Evolutionary conservation across 2,797 vertebrate genomes (phyloP), one percentile per base, ranked within the genome.

Genomic region (Alectoris magna): DNA sequence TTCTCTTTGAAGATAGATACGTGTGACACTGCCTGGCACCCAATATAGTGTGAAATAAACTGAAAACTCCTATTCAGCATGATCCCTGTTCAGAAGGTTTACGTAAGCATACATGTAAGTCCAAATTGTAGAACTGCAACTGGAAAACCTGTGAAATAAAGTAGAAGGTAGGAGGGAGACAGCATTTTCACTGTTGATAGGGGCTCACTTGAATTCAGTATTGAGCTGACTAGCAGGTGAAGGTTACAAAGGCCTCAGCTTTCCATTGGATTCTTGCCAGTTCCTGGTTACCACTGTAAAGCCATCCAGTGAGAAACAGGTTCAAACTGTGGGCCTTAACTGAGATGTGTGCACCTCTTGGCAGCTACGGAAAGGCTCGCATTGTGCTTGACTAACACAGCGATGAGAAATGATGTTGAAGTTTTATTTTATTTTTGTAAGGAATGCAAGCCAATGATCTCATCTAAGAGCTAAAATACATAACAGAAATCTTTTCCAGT

Each of bases 41-140:
- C 0, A 1, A 5, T 56, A 26, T 15, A 14, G 41, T 11, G 9
- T 7, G 16, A 75, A 48, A 16, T 17, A 62, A 73, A 21, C 23
- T 46, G 31, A 55, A 27, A 0, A 10, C 43, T 36, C 8, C 26
- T 24, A 2, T 74, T 62, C 41, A 49, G 14, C 3, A 4, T 6
- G 72, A 9, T 27, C 11, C 13, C 9, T 17, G 5, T 62, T 53
- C 68, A 29, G 36, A 36, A 39, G 36, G 17, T 66, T 87, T 51
- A 29, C 16, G 19, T 51, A 71, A 27, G 23, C 18, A n/a, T 16
- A 49, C 1, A 1, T 4, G 39, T 31, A 39, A 46, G 6, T 59
- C 19, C 3, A 16, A 58, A 41, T 13, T 46, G 69, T 29, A 2
- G 1, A 64, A 64, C 48, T 78, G 24, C n/a, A 60, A 44, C n/a